phyloP scores from a whole-genome alignment of 1,140 invertebrate genomes.

The Trichonephila clavipes region DNA sequence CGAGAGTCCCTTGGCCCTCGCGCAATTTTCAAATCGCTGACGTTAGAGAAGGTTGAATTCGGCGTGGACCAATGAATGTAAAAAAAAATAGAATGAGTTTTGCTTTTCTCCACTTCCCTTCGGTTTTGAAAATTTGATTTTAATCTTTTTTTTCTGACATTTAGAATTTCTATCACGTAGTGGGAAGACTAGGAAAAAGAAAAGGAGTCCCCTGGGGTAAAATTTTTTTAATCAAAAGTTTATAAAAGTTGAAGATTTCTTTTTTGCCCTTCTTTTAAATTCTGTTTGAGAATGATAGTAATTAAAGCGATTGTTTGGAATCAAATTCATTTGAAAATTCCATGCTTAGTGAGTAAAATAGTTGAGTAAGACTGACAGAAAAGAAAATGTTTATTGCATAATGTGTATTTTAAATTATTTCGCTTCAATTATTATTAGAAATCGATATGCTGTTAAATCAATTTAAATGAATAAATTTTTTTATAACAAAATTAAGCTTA shows the following conservation, averaged over 20 bases:
- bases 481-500: neutral
- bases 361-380: no score
- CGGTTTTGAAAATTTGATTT: neutral
- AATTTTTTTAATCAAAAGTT: neutral
- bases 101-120: neutral
- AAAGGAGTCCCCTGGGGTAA: neutral
- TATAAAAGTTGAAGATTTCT: neutral
- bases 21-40: slow-evolving; percentile 18
- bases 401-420: no score
- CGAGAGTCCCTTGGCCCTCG: slow-evolving; percentile 5
- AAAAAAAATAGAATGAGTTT: neutral
- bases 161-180: neutral
- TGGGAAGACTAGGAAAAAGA: neutral
- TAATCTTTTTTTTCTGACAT: neutral
- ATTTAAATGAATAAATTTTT: neutral
- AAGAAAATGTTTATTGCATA: no score
- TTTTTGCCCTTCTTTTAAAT: neutral
- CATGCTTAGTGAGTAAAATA: no score
- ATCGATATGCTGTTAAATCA: no score
- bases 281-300: no score
- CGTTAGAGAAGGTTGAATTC: neutral
- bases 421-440: no score
- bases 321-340: no score
- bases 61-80: neutral
- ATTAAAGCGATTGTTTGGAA: no score